Evolutionary conservation across 2,113 vertebrate species (phyloP).

Genomic region (Acanthisitta chloris): DNA sequence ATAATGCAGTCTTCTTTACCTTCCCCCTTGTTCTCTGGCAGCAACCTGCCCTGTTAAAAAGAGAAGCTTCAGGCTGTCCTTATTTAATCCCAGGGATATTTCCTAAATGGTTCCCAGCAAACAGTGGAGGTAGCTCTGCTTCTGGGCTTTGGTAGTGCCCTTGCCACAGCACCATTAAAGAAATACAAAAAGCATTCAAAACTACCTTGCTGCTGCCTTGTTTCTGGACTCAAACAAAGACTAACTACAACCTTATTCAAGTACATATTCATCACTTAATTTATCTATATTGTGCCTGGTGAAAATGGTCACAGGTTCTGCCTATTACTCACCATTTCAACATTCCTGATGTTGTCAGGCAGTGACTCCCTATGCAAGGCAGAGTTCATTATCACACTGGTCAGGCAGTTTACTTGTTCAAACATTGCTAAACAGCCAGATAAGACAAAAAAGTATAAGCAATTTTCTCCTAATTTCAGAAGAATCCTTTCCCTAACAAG

Average conservation of each 20-base stretch:
- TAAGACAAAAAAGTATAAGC: not conserved
- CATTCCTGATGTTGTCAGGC: not conserved
- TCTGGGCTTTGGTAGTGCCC: not conserved
- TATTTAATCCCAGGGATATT: not conserved
- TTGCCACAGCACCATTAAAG: accelerated
- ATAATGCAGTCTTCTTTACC: not conserved
- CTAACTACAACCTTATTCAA: not conserved
- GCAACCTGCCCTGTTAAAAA: not conserved
- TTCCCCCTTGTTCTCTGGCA: not conserved
- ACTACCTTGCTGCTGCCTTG: not conserved
- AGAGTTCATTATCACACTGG: not conserved
- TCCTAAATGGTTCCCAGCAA: not conserved
- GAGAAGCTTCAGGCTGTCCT: not conserved
- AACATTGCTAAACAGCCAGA: not conserved
- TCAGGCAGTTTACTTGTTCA: not conserved
- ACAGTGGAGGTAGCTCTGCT: not conserved
- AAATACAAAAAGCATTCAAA: not conserved
- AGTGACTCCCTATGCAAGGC: not conserved
- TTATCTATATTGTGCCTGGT: not conserved
- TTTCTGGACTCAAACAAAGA: not conserved
- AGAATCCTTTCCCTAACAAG: not conserved
- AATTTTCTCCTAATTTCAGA: not conserved
- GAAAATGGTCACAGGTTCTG: not conserved
- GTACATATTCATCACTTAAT: not conserved
- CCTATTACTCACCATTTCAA: not conserved